phyloP scores from a whole-genome alignment of 2,113 vertebrate species.

The Quiscalus mexicanus region DNA sequence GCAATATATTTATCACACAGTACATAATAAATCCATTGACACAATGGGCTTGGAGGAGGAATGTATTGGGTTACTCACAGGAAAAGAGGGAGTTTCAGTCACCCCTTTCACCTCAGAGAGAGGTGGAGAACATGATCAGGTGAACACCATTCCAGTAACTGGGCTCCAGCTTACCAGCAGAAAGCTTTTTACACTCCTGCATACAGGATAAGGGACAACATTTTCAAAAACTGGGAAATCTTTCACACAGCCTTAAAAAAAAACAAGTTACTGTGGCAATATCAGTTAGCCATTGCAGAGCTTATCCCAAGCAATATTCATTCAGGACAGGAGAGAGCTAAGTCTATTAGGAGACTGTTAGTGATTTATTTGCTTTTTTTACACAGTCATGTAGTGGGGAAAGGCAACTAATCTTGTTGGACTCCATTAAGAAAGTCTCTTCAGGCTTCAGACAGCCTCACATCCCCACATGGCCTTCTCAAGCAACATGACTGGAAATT shows the following conservation, averaged over 20 bases:
- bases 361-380: constrained; percentile 60
- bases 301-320: constrained; percentile 38
- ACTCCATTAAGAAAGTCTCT: constrained; percentile 50
- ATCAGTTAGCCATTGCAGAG: background rate
- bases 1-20: background rate
- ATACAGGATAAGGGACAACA: background rate
- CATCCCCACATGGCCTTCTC: background rate
- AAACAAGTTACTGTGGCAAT: background rate
- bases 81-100: background rate
- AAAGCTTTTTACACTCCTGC: background rate
- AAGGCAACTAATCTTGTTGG: constrained; percentile 58
- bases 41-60: background rate
- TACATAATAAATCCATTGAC: background rate
- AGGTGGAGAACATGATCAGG: background rate
- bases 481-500: constrained; percentile 20
- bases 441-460: constrained; percentile 18
- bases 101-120: background rate
- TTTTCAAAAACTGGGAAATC: background rate
- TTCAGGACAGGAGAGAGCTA: constrained; percentile 45
- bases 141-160: background rate
- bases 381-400: constrained; percentile 24
- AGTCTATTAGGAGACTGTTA: constrained; percentile 50
- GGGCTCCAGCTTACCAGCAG: background rate
- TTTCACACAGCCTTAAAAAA: background rate
- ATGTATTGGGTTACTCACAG: background rate